These are phyloP conservation scores for Euwallacea similis DNA, from an alignment of 1,140 invertebrate genomes.

Conservation along the genomic window DNA sequence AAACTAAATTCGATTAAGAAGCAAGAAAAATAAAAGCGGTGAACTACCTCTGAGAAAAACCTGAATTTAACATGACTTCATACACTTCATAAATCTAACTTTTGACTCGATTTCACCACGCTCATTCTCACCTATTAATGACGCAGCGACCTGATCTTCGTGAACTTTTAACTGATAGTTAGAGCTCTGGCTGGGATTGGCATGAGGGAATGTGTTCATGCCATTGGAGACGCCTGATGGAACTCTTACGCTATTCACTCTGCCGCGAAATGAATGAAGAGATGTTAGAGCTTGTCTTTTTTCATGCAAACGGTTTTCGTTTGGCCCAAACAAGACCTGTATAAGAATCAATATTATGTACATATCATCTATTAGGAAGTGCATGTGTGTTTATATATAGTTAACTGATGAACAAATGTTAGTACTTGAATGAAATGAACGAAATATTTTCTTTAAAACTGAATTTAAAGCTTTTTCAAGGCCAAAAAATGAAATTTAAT, in stretches of 20 bases:
- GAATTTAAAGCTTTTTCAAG: conserved; percentile 1
- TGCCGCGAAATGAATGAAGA: conserved; percentile 60
- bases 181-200: neutral
- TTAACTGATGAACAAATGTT: neutral
- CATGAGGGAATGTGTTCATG: neutral
- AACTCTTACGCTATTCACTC: conserved; percentile 52
- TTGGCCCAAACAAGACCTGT: conserved; percentile 61
- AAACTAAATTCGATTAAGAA: too few relatives aligned
- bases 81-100: too few relatives aligned
- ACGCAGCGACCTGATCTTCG: conserved; percentile 7
- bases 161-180: conserved; percentile 3
- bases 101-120: too few relatives aligned
- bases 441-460: conserved; percentile 9
- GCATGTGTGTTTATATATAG: neutral
- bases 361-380: too few relatives aligned
- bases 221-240: conserved; percentile 24
- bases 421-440: neutral
- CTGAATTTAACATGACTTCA: too few relatives aligned
- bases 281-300: conserved; percentile 73
- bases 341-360: too few relatives aligned
- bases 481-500: conserved; percentile 6
- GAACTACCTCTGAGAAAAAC: too few relatives aligned
- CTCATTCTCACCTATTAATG: conserved; percentile 5
- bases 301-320: conserved; percentile 63
- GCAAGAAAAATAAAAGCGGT: too few relatives aligned